Base-by-base conservation (phyloP, 2,113 vertebrate genomes). In the Erythrocercus mccallii region DNA sequence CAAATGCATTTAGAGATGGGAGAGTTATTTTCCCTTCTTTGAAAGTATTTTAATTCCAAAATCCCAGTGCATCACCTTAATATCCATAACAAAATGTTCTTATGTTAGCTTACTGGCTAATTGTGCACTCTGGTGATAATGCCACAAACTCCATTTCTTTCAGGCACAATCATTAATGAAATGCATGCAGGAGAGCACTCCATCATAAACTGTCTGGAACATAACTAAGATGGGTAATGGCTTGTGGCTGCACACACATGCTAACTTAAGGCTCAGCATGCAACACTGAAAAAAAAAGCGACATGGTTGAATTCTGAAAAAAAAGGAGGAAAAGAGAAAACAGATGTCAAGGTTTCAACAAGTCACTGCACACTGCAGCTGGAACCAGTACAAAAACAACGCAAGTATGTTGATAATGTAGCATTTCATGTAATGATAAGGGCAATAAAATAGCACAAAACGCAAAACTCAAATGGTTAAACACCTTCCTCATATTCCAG, bases 371-470 rank as follows among this genome's bases (percentile, higher is more conserved):
- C 42, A 85, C 54, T 73, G 50, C 30, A 91, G 88, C 85, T 92
- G 95, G 88, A 95, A 89, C 47, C 76, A 86, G 82, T n/a, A 70
- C 81, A 95, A 92, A 88, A 89, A 2, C 81, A 93, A 77, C 45
- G 23, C 20, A 81, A 86, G 42, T 42, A 81, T 74, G 80, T 60
- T 69, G 66, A 82, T 91, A 93, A 89, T 94, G 79, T 77, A 90
- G 93, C 78, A 94, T 88, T 92, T 88, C 61, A 58, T 90, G 56
- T 93, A 95, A 95, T 12, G 19, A 91, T 93, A 86, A 87, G 74
- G 87, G 78, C 51, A 95, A 93, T 93, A 95, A 95, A 96, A 88
- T 11, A 80, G 78, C 90, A 95, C 73, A 96, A 95, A 94, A 87
- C 38, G 79, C 53, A 90, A 95, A 93, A 73, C 50, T 54, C 25